Evolutionary conservation across 2,888 invertebrate species (phyloP).

Genomic region (Eurytoma adleriae): DNA sequence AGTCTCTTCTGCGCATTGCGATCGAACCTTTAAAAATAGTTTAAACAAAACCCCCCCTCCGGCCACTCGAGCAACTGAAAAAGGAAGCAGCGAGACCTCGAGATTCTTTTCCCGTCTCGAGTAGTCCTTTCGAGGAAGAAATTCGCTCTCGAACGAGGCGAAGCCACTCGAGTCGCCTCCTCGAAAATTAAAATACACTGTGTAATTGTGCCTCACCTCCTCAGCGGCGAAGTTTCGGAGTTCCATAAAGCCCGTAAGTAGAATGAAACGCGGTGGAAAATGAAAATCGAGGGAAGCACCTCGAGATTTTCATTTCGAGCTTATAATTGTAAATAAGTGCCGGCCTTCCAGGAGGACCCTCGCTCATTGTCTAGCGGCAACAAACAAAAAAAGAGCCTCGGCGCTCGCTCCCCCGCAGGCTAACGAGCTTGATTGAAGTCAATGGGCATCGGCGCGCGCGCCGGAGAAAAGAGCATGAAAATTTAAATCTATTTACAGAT

Average conservation of each 20-base stretch:
- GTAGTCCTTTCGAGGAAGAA: no score
- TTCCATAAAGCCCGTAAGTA: conserved; percentile 31
- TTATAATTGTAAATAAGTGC: background rate
- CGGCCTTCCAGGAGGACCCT: no score
- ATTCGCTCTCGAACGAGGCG: no score
- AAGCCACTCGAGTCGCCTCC: background rate
- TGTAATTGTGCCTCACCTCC: conserved; percentile 3
- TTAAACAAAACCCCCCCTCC: no score
- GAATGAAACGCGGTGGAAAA: conserved; percentile 40
- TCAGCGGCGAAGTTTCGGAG: conserved; percentile 22
- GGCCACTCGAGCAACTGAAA: no score
- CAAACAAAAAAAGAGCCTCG: background rate
- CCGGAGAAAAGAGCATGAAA: conserved; percentile 1
- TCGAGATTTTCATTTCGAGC: conserved; percentile 11
- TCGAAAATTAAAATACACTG: conserved; percentile 29
- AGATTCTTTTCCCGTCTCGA: no score
- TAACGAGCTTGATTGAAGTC: conserved; percentile 23
- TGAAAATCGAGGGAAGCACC: background rate
- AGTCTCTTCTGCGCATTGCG: no score
- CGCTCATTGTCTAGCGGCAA: no score
- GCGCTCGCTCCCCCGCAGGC: background rate
- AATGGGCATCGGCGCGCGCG: conserved; percentile 1
- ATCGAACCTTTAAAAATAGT: no score
- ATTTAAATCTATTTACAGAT: conserved; percentile 14
- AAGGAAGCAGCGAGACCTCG: no score